These are phyloP conservation scores for Zaprionus tsacasi DNA, from an alignment of 1,140 invertebrate species.

Conservation along the genomic window DNA sequence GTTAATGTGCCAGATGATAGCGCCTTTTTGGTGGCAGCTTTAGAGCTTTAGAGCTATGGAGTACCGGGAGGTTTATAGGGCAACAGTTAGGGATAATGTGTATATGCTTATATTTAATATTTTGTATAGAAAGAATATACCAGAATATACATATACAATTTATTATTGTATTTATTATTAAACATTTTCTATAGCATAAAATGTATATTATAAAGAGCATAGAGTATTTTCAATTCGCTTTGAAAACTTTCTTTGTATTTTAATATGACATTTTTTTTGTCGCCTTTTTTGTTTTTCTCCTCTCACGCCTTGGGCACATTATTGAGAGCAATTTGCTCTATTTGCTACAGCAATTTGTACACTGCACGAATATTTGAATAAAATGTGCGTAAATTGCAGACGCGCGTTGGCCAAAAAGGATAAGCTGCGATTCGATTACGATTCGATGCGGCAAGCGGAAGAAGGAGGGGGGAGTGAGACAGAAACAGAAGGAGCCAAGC, in stretches of 20 bases:
- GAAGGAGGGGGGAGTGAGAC: no score
- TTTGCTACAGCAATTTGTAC: conserved; percentile 55
- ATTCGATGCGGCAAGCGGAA: conserved; percentile 48
- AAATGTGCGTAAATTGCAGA: conserved; percentile 78
- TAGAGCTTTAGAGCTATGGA: no score
- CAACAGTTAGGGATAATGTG: neutral
- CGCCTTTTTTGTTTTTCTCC: conserved; percentile 24
- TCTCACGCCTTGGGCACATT: neutral
- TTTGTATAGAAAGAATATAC: neutral
- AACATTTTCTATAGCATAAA: no score
- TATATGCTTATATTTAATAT: neutral
- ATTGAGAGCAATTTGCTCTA: conserved; percentile 10
- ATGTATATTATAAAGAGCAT: neutral
- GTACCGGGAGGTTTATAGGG: neutral
- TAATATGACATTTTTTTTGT: conserved; percentile 43
- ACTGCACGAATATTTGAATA: conserved; percentile 73
- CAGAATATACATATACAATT: no score
- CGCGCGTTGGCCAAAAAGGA: conserved; percentile 33
- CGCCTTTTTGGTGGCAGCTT: conserved; percentile 33
- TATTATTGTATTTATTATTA: no score
- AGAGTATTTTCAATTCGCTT: conserved; percentile 26
- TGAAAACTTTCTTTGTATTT: conserved; percentile 34
- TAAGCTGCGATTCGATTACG: conserved; percentile 46
- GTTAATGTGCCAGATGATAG: conserved; percentile 70
- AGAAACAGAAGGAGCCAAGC: neutral